Percentiles rank a stretch among this genome's conserved stretches.
Evolutionary conservation across 2,888 invertebrate genomes (phyloP).

Genomic region (Hylaea fasciaria): DNA sequence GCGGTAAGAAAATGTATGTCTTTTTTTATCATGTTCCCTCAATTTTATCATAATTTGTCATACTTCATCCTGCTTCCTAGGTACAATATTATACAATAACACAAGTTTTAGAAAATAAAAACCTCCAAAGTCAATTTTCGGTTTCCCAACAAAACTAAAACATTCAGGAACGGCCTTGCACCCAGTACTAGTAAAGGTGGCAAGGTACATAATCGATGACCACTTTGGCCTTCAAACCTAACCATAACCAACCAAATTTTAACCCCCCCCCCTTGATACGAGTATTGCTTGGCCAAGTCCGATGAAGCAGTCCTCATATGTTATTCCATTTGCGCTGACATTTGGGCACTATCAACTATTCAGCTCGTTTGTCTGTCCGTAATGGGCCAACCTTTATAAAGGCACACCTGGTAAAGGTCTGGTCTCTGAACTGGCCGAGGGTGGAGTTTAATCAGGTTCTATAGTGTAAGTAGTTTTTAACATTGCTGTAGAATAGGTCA

Average conservation of each 20-base stretch:
- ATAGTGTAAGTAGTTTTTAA: background rate
- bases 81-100: no score
- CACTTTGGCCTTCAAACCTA: background rate
- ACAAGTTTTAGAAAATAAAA: no score
- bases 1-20: no score
- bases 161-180: no score
- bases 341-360: slow-evolving; percentile 70
- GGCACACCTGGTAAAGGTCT: slow-evolving; percentile 40
- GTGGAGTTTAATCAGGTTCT: background rate
- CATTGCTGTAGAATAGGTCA: no score
- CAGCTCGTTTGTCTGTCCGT: slow-evolving; percentile 51
- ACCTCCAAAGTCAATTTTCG: no score
- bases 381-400: slow-evolving; percentile 57
- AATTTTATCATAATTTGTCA: no score
- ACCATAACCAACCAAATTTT: background rate
- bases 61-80: no score
- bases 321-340: slow-evolving; percentile 80
- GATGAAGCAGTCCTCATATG: slow-evolving; percentile 58
- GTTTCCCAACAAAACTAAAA: no score
- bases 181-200: no score
- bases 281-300: slow-evolving; percentile 23
- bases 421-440: background rate
- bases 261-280: slow-evolving; percentile 5
- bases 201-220: no score
- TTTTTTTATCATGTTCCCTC: no score